Conservation (phyloP, 2,797 vertebrate genomes). For the Chrysocyon brachyurus region DNA sequence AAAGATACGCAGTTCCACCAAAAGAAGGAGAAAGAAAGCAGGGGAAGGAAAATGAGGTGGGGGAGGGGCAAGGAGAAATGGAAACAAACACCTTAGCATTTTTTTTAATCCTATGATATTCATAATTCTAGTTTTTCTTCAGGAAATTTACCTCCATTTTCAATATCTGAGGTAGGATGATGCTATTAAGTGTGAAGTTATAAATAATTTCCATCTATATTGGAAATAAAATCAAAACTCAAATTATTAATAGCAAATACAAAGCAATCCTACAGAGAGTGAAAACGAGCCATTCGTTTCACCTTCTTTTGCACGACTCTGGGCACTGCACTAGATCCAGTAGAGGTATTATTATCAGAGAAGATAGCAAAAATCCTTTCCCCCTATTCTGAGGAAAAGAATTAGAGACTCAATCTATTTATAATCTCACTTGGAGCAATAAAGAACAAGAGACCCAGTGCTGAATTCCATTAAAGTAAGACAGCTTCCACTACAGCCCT, state of each 20-base stretch:
- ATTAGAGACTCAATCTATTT: constrained; percentile 41
- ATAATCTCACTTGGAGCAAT: not conserved
- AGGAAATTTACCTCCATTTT: constrained; percentile 18
- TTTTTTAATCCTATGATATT: not conserved
- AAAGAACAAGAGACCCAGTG: constrained; percentile 18
- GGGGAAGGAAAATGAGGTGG: not conserved
- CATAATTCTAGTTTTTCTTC: constrained; percentile 42
- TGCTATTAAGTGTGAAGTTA: constrained; percentile 3
- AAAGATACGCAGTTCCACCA: not conserved
- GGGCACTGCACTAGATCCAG: not conserved
- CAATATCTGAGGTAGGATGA: not conserved
- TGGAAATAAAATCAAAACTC: constrained; percentile 6
- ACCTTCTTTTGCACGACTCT: not conserved
- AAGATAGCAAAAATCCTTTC: constrained; percentile 21
- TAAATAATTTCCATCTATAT: not conserved
- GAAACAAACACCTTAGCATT: not conserved
- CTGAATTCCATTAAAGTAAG: constrained; percentile 43
- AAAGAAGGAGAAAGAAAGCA: not conserved
- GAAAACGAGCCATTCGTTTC: not conserved
- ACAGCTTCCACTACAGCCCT: not conserved
- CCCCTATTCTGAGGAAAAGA: constrained; percentile 4
- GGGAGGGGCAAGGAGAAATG: not conserved
- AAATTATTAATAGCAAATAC: not conserved
- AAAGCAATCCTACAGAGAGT: not conserved
- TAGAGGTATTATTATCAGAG: not conserved